phyloP scores from a whole-genome alignment of 2,888 invertebrate species.

The Rutpela maculata region DNA sequence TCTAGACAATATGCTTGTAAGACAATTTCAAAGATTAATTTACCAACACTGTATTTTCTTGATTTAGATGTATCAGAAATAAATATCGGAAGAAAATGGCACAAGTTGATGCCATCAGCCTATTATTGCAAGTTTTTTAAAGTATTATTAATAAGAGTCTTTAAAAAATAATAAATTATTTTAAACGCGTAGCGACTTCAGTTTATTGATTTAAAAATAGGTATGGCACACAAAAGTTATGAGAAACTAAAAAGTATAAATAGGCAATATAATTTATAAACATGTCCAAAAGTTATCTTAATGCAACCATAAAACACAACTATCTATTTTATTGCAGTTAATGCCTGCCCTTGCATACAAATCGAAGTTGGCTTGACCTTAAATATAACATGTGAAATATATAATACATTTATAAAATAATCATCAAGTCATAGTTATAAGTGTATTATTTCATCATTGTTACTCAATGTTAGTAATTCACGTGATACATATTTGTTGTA shows the following conservation, averaged over 20 bases:
- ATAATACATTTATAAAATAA: background rate
- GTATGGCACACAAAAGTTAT: background rate
- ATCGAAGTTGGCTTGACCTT: background rate
- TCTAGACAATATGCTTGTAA: no score
- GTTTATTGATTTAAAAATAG: background rate
- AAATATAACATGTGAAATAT: background rate
- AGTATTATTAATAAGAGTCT: no score
- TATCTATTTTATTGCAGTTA: background rate
- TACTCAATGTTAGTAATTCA: background rate
- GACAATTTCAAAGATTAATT: no score
- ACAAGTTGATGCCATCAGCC: no score
- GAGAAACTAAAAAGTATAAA: background rate
- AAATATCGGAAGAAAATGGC: no score
- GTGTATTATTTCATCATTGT: background rate
- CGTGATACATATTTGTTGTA: background rate
- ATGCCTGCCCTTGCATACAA: background rate
- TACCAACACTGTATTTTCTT: no score
- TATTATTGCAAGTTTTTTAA: no score
- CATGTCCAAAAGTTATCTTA: background rate
- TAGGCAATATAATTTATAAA: background rate
- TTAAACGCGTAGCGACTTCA: no score
- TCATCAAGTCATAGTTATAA: background rate
- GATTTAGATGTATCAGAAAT: no score
- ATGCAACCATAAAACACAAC: background rate
- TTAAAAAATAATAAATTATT: no score